Base-by-base conservation (phyloP, 2,113 vertebrate genomes). In the Apeltes quadracus region DNA sequence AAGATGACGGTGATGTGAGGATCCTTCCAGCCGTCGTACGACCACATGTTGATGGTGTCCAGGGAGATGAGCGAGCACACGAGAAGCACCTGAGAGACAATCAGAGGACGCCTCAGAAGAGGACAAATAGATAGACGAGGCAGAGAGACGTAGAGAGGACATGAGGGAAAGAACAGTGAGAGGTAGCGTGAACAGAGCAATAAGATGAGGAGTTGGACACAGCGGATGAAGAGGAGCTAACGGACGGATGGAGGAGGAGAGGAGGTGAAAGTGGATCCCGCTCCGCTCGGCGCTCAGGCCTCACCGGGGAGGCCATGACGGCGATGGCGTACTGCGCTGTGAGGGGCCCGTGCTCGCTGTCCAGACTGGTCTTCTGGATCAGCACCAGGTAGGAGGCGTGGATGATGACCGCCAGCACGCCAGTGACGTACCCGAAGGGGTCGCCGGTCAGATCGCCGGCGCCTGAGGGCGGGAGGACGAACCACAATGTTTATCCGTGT, bases 281-380 rank as follows among this genome's bases (percentile, higher is more conserved):
- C n/a, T n/a, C n/a, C n/a, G n/a, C n/a, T n/a, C n/a, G n/a, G n/a
- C n/a, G n/a, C n/a, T n/a, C n/a, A n/a, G 9, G 41, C 2, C 58
- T 8, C 50, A 92, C 92, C 46, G 97, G 97, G 0, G 96, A 94
- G 74, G 97, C 96, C 0, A 95, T 96, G 75, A 97, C 87, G 3
- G 98, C 96, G 7, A 98, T 97, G 89, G 94, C 94, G 1, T 99
- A 99, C 92, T 99, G 98, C 38, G 97, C 97, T 0, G 97, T 98
- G 69, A 99, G 94, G 1, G 98, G 96, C 41, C 97, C 98, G 0
- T 97, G 92, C 73, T 96, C 94, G 0, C 94, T 96, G 32, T 98
- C 97, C 1, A 92, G 73, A 46, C 96, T 96, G 29, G 94, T 95
- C 87, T 98, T 99, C 92, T 99, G 97, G 85, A 99, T 98, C 82